Evolutionary conservation across 2,888 invertebrate species (phyloP).

Genomic region (Cosmia pyralina): DNA sequence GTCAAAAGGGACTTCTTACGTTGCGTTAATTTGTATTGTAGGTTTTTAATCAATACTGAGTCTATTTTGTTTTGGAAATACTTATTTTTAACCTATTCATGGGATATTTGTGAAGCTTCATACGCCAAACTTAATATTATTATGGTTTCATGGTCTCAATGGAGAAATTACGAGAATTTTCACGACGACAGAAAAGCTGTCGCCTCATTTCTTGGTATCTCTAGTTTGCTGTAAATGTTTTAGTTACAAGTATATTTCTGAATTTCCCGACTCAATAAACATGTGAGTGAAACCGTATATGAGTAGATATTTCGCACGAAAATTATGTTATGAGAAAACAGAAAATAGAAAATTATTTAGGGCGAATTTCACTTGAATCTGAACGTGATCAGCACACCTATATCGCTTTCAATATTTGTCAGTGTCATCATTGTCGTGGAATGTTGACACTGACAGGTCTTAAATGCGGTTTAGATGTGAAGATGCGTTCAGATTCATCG

Average conservation of each 20-base stretch:
- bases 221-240: background rate
- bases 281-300: background rate
- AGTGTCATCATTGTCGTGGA: background rate
- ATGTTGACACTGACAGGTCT: background rate
- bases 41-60: background rate
- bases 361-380: background rate
- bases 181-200: background rate
- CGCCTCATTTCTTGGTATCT: background rate
- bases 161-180: background rate
- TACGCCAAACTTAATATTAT: background rate
- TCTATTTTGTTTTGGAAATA: background rate
- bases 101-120: background rate
- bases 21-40: background rate
- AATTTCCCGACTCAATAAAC: background rate
- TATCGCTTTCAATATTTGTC: background rate
- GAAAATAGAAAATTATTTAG: background rate
- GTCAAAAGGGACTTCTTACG: too few species aligned
- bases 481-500: too few species aligned
- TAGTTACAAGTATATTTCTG: background rate
- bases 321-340: background rate
- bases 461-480: background rate
- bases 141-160: conserved; percentile 11
- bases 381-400: background rate
- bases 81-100: background rate
- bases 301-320: too few species aligned